phyloP scores from a whole-genome alignment of 2,888 invertebrate genomes.

The Agriopis aurantiaria region DNA sequence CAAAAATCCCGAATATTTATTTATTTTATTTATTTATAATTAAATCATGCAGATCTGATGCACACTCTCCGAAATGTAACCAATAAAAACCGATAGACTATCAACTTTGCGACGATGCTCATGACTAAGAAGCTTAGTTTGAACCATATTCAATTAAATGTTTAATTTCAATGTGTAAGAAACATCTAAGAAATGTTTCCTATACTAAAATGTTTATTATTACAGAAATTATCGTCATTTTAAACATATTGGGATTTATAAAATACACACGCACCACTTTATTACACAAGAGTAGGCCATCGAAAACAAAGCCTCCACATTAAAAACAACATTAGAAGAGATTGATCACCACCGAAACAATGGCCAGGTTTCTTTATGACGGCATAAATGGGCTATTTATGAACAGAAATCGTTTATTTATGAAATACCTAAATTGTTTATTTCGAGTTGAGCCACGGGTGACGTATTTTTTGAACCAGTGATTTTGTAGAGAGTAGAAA shows the following conservation, averaged over 20 bases:
- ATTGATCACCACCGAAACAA: conserved; percentile 42
- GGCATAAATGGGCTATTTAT: conserved; percentile 49
- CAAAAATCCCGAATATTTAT: too few species aligned
- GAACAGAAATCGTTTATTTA: conserved; percentile 49
- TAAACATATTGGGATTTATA: conserved; percentile 2
- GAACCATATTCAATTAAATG: too few species aligned
- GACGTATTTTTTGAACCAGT: conserved; percentile 29
- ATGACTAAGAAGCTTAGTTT: too few species aligned
- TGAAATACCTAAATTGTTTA: conserved; percentile 47
- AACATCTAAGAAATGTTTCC: too few species aligned
- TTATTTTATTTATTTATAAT: too few species aligned
- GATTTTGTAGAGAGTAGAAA: neutral
- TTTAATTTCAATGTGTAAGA: too few species aligned
- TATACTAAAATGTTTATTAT: too few species aligned
- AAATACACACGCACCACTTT: conserved; percentile 10
- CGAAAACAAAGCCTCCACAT: conserved; percentile 30
- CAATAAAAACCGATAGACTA: too few species aligned
- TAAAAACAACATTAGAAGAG: conserved; percentile 45
- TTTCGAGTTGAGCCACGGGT: conserved; percentile 32
- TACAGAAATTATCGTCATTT: neutral
- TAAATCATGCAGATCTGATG: too few species aligned
- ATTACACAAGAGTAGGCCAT: conserved; percentile 24
- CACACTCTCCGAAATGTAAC: too few species aligned
- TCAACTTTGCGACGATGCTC: too few species aligned
- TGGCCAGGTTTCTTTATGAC: conserved; percentile 47